These are phyloP conservation scores for Turdus rufiventris DNA, from an alignment of 2,113 vertebrate species.

Conservation along the genomic window DNA sequence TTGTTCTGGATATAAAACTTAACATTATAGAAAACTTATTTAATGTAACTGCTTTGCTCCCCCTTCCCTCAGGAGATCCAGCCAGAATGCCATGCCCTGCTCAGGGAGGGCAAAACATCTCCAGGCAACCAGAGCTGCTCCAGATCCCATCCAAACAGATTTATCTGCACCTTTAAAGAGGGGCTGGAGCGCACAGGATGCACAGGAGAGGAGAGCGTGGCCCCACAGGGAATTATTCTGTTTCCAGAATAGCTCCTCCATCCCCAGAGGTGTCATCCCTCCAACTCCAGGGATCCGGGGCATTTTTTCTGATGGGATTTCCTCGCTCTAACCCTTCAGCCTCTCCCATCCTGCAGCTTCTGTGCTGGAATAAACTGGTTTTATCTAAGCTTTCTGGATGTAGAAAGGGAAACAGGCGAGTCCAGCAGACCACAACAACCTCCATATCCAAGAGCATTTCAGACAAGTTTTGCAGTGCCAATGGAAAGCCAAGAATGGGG, in stretches of 20 bases:
- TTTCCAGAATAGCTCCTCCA: neutral
- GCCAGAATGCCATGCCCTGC: neutral
- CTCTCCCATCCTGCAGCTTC: neutral
- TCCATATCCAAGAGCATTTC: neutral
- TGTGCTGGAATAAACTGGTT: neutral
- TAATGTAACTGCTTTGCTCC: neutral
- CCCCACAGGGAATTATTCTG: fast-evolving
- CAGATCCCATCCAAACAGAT: neutral
- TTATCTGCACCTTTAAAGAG: neutral
- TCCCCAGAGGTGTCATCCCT: neutral
- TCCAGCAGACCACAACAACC: neutral
- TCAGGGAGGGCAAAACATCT: neutral
- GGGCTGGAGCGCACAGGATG: too few species aligned
- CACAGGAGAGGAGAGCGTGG: fast-evolving
- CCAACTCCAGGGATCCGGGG: neutral
- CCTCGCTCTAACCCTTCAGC: neutral
- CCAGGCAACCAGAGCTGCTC: neutral
- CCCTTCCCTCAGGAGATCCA: neutral
- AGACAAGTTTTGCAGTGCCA: neutral
- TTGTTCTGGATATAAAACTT: neutral
- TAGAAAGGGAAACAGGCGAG: neutral
- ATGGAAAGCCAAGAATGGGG: fast-evolving
- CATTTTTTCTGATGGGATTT: neutral
- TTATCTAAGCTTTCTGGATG: neutral
- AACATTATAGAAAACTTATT: neutral